Percentiles rank a stretch among this genome's conserved stretches.
These are phyloP conservation scores for Pristionchus fissidentatus DNA, from an alignment of 2,888 invertebrate species.

Conservation along the genomic window DNA sequence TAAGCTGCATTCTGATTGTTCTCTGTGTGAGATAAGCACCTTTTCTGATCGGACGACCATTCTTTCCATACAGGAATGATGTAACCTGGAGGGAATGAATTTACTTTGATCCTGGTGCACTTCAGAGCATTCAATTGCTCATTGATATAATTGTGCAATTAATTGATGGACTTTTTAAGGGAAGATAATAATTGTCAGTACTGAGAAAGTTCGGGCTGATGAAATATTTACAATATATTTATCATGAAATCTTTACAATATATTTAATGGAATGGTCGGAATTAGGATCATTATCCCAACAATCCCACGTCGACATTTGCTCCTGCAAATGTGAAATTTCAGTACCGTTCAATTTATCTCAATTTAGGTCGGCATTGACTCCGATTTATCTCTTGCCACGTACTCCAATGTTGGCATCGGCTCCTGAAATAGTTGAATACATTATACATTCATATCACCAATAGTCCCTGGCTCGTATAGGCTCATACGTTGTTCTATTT, in stretches of 20 bases:
- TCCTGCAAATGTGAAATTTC: neutral
- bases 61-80: constrained; percentile 24
- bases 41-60: neutral
- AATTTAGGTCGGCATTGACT: neutral
- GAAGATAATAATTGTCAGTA: no score
- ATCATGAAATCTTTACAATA: no score
- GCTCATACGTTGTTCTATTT: no score
- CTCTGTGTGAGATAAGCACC: neutral
- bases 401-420: neutral
- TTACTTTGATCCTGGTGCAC: neutral
- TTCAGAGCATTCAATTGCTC: neutral
- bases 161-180: no score
- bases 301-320: constrained; percentile 10
- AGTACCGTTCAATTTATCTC: neutral
- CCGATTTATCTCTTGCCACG: constrained; percentile 23
- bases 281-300: neutral
- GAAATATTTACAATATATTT: no score
- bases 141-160: neutral
- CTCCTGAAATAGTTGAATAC: no score
- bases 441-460: no score
- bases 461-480: no score
- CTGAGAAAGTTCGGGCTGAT: no score
- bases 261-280: no score
- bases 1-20: constrained; percentile 1
- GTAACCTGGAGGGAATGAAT: neutral